Evolutionary conservation across 2,888 invertebrate genomes (phyloP).

Genomic region (Apoda limacodes): DNA sequence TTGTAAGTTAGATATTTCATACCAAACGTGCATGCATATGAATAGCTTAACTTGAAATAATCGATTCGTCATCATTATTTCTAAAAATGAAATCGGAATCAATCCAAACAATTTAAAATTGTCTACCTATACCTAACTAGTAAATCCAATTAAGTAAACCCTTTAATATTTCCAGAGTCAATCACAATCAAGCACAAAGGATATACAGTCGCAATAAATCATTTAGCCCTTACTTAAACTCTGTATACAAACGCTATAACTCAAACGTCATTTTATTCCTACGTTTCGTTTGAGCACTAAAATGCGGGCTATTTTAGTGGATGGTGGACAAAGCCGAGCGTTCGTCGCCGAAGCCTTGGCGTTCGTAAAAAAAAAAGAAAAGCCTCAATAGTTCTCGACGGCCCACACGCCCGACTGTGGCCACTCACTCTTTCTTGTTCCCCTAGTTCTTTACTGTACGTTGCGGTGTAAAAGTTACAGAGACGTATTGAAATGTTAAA

Average conservation of each 20-base stretch:
- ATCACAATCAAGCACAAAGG: slow-evolving; percentile 11
- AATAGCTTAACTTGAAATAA: too few species aligned
- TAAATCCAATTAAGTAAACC: too few species aligned
- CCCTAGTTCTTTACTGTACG: slow-evolving; percentile 30
- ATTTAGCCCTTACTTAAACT: slow-evolving; percentile 29
- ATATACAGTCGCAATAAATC: slow-evolving; percentile 35
- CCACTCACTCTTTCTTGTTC: slow-evolving; percentile 60
- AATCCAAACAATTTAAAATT: too few species aligned
- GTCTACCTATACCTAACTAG: too few species aligned
- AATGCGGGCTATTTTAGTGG: slow-evolving; percentile 53
- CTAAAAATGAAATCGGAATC: too few species aligned
- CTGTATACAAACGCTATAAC: slow-evolving; percentile 31
- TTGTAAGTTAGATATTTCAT: too few species aligned
- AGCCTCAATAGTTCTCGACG: slow-evolving; percentile 56
- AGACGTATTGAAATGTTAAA: slow-evolving; percentile 25
- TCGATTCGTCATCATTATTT: too few species aligned
- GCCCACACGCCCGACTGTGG: slow-evolving; percentile 64
- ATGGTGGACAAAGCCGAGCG: slow-evolving; percentile 40
- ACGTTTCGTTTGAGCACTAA: slow-evolving; percentile 38
- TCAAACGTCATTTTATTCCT: slow-evolving; percentile 44
- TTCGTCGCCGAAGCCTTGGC: slow-evolving; percentile 23
- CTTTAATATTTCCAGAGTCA: slow-evolving; percentile 8
- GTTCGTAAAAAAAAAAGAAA: slow-evolving; percentile 46
- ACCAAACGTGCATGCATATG: too few species aligned
- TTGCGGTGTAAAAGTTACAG: slow-evolving; percentile 29